Evolutionary conservation across 2,797 vertebrate genomes (phyloP).

Genomic region (Microctenopoma stevenorrisi): DNA sequence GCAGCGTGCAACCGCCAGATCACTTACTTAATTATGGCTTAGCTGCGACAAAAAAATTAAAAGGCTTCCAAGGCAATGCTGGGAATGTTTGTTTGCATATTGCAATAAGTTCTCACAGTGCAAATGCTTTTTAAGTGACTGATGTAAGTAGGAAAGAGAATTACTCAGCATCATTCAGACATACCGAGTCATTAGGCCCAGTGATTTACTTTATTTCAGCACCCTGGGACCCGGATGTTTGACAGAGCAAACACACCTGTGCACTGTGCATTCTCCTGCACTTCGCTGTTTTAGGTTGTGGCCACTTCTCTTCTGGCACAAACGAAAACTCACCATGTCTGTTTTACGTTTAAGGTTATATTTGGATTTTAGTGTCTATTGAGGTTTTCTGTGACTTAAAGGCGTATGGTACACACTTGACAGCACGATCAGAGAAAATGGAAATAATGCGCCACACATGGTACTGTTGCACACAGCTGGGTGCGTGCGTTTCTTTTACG

Average conservation of each 20-base stretch:
- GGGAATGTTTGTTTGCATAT: not conserved
- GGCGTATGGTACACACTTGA: not conserved
- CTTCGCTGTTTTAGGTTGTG: not conserved
- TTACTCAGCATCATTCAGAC: not conserved
- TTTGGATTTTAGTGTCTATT: no score
- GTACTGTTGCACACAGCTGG: no score
- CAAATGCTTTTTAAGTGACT: not conserved
- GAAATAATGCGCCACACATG: not conserved
- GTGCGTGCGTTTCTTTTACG: not conserved
- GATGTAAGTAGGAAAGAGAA: not conserved
- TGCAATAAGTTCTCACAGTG: not conserved
- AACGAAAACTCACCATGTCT: not conserved
- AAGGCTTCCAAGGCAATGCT: not conserved
- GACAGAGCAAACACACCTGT: not conserved
- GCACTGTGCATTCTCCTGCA: not conserved
- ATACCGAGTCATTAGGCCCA: not conserved
- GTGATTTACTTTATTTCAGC: not conserved
- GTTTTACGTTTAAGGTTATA: no score
- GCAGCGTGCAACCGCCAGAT: constrained; percentile 5
- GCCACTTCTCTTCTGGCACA: no score
- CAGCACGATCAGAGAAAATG: not conserved
- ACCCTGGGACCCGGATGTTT: not conserved
- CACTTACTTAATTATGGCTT: constrained; percentile 1
- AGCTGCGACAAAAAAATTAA: not conserved
- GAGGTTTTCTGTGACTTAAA: no score